A percentile compares a stretch with the other conserved stretches of the same genome.
phyloP scores from a whole-genome alignment of 2,797 vertebrate genomes.

The Liasis olivaceus region DNA sequence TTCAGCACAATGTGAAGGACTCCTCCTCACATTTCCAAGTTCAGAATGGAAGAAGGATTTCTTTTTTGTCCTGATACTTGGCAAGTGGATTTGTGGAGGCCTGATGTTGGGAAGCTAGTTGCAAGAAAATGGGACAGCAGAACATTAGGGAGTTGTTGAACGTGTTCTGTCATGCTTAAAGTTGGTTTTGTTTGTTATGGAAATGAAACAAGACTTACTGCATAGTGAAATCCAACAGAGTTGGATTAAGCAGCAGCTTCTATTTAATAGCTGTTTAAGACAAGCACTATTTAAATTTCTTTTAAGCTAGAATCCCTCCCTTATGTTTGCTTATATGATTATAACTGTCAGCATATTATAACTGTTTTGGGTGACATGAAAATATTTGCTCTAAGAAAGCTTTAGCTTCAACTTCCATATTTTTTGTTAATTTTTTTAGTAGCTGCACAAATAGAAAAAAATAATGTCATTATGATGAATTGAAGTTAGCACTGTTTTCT shows the following conservation, averaged over 20 bases:
- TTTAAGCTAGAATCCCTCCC: slow-evolving; percentile 1
- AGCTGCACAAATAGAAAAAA: background rate
- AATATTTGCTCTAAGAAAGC: background rate
- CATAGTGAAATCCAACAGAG: slow-evolving; percentile 29
- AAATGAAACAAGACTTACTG: slow-evolving; percentile 40
- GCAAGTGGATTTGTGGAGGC: background rate
- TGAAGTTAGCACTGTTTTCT: background rate
- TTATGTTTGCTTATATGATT: background rate
- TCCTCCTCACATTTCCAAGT: background rate
- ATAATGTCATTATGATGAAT: background rate
- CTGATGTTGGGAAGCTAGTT: slow-evolving; percentile 15
- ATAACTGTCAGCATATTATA: slow-evolving; percentile 1
- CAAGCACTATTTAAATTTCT: slow-evolving; percentile 3
- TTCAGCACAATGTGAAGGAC: background rate
- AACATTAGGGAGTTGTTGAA: slow-evolving; percentile 23
- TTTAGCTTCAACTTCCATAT: background rate
- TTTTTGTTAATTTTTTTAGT: background rate
- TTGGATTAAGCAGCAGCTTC: slow-evolving; percentile 50
- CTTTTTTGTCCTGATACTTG: background rate
- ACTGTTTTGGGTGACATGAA: slow-evolving; percentile 36
- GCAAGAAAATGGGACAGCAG: slow-evolving; percentile 9
- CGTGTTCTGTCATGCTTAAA: slow-evolving; percentile 40
- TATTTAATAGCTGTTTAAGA: slow-evolving; percentile 40
- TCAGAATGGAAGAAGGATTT: background rate
- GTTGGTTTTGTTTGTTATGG: slow-evolving; percentile 38